Base-by-base conservation (phyloP, 2,113 vertebrate species). In the Nothoprocta perdicaria region DNA sequence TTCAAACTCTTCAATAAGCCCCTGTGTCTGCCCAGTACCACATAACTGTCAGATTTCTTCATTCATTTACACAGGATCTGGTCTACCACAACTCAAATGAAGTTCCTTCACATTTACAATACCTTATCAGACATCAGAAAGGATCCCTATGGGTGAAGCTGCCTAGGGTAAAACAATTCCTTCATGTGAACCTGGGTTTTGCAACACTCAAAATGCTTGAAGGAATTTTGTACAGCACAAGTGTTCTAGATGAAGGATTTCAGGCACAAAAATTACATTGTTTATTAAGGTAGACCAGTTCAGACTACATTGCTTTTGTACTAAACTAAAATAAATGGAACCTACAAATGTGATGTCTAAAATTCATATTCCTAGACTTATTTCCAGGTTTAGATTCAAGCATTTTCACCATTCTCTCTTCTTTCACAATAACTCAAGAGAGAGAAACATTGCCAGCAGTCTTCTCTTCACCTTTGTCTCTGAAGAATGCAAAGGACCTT, bases 21-120 rank as follows among this genome's bases (percentile, higher is more conserved):
- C n/a, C 10, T 40, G 0, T 5, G 1, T 27, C 0, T 3, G 35
- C 9, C 10, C 17, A 41, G 14, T 61, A 69, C 15, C 27, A 31
- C 53, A 57, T 10, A 57, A 17, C 53, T 57, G 26, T 26, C 15
- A 29, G n/a, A 69, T 62, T 92, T 85, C 72, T 82, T 63, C 13
- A 41, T 71, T 72, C 11, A 23, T 63, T 84, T 78, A 83, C 41
- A 67, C 13, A 10, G 48, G 33, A 55, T 31, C 83, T 60, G 48
- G 16, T 61, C 31, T 61, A 4, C n/a, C 75, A 11, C 65, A 81
- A 53, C 14, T 91, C 65, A 65, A 26, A 78, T 43, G 66, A 52
- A 17, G 27, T 86, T 91, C 2, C 2, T 88, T 60, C 10, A 1
- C 53, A 35, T 46, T 52, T 82, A 48, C 1, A 0, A 35, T 57